phyloP scores from a whole-genome alignment of 2,113 vertebrate species.

The Mandrillus leucophaeus region DNA sequence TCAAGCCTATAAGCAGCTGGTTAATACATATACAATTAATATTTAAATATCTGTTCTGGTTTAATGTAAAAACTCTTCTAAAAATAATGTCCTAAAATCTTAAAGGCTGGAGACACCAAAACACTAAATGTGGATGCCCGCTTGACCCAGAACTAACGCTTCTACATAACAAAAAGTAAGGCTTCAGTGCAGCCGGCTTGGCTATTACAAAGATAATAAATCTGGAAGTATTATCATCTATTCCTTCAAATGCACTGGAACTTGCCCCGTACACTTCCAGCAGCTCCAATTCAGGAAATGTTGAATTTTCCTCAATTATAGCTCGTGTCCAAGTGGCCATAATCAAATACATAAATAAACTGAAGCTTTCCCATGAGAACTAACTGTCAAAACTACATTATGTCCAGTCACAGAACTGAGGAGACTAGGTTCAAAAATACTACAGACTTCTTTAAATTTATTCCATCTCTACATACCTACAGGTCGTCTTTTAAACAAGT shows the following conservation, averaged over 20 bases:
- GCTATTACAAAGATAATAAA: background rate
- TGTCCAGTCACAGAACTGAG: slow-evolving; percentile 53
- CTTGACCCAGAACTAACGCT: background rate
- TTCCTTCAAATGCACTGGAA: background rate
- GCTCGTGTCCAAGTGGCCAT: slow-evolving; percentile 35
- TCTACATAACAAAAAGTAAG: background rate
- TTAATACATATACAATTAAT: slow-evolving; percentile 2
- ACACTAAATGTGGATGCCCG: background rate
- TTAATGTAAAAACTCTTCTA: background rate
- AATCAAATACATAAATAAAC: slow-evolving; percentile 76
- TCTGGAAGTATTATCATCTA: background rate
- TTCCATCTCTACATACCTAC: background rate
- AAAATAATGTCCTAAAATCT: background rate
- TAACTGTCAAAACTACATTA: slow-evolving; percentile 64
- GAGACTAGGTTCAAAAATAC: slow-evolving; percentile 59
- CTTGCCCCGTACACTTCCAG: background rate
- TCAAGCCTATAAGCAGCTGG: background rate
- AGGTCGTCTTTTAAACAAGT: slow-evolving; percentile 16
- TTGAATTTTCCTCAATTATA: slow-evolving; percentile 68
- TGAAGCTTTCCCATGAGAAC: slow-evolving; percentile 74
- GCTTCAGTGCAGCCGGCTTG: background rate
- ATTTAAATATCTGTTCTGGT: slow-evolving; percentile 2
- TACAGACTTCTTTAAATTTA: slow-evolving; percentile 48
- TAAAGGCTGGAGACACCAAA: background rate
- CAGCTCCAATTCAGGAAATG: slow-evolving; percentile 53